Base-by-base conservation (phyloP, 1,140 invertebrate species). In the Oncopodura yosiiana region DNA sequence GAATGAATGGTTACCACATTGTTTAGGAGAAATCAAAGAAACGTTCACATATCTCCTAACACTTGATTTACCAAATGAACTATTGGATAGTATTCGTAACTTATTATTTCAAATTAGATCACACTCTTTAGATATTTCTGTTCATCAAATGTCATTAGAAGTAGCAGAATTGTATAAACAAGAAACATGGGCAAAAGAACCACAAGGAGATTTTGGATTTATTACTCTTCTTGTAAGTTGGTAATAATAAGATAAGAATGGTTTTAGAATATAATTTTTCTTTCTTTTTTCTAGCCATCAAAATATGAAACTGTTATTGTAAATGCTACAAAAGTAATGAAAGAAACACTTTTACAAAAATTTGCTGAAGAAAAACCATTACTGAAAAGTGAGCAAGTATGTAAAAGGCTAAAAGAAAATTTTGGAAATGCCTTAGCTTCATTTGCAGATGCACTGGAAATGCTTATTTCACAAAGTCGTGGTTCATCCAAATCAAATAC, bases 111-210 rank as follows among this genome's bases (percentile, higher is more conserved):
- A 94, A 71, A 79, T 94, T 62, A 70, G 91, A 60, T 78, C 90
- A 39, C 82, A 91, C 68, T 90, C 88, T 62, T 83, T 96, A 74
- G 79, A 80, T 18, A 82, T 82, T 41, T 75, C 94, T 52, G 83
- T 96, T 45, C 84, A 85, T 67, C 84, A 92, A 67, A 82, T 89
- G 3, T 78, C 79, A 1, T 81, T 85, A 64, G 83, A 87, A 63
- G 80, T 94, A 27, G 79, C 81, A 63, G 75, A 77, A n/a, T 73
- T 96, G 2, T 75, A 79, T 43, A 78, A 78, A 36, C 81, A 83
- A 64, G 93, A 97, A 72, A 86, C 78, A 0, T 97, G 93, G 92
- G 78, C 81, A 61, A 80, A 93, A 46, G 83, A 90, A 59, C 84
- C 88, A 56, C 81, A 82, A 65, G 83, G 85, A 60, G 78, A 83